A percentile compares a stretch with the other conserved stretches of the same genome.
Conservation (phyloP, 2,888 invertebrate species). For the Phragmatobia fuliginosa region DNA sequence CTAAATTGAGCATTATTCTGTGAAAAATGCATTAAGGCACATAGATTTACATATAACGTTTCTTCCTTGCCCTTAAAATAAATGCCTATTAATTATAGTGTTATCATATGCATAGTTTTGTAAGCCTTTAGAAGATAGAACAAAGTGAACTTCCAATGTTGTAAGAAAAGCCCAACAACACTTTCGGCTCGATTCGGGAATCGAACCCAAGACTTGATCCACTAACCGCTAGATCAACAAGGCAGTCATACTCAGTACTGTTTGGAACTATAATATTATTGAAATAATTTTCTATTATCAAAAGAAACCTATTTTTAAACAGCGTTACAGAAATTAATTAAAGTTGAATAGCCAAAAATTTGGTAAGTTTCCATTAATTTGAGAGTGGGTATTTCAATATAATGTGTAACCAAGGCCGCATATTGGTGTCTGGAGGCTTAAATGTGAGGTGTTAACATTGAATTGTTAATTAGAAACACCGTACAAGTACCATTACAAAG, state of each 20-base stretch:
- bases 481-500: slow-evolving; percentile 13
- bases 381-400: not conserved
- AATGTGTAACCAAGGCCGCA: not conserved
- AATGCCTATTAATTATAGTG: not conserved
- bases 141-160: no score
- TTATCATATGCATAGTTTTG: no score
- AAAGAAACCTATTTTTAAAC: not conserved
- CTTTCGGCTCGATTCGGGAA: no score
- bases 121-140: no score
- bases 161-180: no score
- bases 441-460: slow-evolving; percentile 12
- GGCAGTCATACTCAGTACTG: no score
- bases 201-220: no score
- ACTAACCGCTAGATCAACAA: no score
- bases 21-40: not conserved
- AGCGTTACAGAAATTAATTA: not conserved
- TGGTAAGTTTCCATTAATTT: not conserved
- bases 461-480: slow-evolving; percentile 8
- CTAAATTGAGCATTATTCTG: not conserved
- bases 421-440: not conserved
- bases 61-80: not conserved
- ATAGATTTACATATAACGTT: not conserved
- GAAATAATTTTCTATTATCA: not conserved
- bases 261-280: no score
- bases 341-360: not conserved